These are phyloP conservation scores for Muschampia plurimacula DNA, from an alignment of 2,888 invertebrate species.

Conservation along the genomic window DNA sequence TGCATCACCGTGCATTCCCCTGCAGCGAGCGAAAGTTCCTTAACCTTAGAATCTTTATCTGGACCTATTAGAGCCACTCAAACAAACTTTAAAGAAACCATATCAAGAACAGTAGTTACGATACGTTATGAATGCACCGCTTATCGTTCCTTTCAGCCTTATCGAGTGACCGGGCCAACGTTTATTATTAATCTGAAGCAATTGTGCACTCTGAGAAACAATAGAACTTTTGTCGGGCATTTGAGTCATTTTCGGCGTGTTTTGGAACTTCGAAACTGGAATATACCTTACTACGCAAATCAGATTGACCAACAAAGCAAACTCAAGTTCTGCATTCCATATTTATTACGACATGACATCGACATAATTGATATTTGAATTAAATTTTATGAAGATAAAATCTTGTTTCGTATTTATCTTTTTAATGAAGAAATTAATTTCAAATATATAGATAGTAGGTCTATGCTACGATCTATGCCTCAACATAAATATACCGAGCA, in stretches of 20 bases:
- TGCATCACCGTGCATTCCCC: slow-evolving; percentile 61
- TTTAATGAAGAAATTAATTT: too few species aligned
- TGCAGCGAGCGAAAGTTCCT: slow-evolving; percentile 52
- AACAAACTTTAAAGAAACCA: slow-evolving; percentile 38
- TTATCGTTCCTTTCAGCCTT: slow-evolving; percentile 69
- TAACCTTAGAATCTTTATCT: slow-evolving; percentile 63
- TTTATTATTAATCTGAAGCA: slow-evolving; percentile 56
- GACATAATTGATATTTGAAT: too few species aligned
- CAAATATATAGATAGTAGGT: too few species aligned
- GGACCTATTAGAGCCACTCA: slow-evolving; percentile 54
- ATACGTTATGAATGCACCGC: slow-evolving; percentile 67
- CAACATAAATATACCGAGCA: background rate
- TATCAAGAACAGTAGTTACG: slow-evolving; percentile 54
- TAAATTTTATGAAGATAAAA: too few species aligned
- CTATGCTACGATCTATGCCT: background rate
- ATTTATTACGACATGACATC: too few species aligned
- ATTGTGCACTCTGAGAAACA: slow-evolving; percentile 52
- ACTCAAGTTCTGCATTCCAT: background rate
- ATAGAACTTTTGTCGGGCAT: slow-evolving; percentile 49
- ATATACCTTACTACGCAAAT: background rate
- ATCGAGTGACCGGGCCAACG: slow-evolving; percentile 68
- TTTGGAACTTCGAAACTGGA: slow-evolving; percentile 10
- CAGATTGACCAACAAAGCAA: background rate
- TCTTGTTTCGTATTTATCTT: too few species aligned
- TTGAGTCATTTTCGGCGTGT: slow-evolving; percentile 50